A percentile compares a stretch with the other conserved stretches of the same genome.
phyloP scores from a whole-genome alignment of 2,113 vertebrate species.

The Sturnus vulgaris region DNA sequence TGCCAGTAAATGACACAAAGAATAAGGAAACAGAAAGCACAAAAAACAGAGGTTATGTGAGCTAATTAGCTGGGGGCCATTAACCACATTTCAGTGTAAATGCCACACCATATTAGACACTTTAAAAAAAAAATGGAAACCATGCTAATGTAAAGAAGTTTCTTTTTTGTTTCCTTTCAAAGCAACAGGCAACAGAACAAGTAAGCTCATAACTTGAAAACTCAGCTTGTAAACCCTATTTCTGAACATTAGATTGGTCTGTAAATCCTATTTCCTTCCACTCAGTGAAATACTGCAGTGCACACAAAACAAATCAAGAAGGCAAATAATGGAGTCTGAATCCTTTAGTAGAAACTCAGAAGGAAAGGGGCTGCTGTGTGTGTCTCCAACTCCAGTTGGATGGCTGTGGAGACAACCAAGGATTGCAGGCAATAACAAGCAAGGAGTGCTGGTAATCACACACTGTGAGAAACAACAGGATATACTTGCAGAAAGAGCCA shows the following conservation, averaged over 20 bases:
- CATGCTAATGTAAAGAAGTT: accelerated
- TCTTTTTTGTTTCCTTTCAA: not conserved
- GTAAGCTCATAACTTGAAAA: not conserved
- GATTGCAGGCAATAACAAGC: not conserved
- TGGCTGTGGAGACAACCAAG: not conserved
- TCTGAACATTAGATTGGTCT: not conserved
- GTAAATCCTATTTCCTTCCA: not conserved
- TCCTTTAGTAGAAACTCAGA: not conserved
- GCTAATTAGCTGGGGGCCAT: not conserved
- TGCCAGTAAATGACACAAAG: not conserved
- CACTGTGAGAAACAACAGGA: not conserved
- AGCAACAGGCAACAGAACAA: not conserved
- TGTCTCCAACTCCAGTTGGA: not conserved
- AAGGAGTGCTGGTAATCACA: not conserved
- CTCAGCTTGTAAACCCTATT: too few relatives aligned
- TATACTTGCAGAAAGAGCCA: not conserved
- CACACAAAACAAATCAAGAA: not conserved
- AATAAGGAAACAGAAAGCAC: not conserved
- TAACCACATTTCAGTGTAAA: not conserved
- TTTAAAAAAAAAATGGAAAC: not conserved
- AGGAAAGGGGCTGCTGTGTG: not conserved
- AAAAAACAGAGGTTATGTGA: not conserved
- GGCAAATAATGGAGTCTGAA: not conserved
- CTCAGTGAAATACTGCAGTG: not conserved
- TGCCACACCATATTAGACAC: not conserved